Evolutionary conservation across 2,888 invertebrate species (phyloP), one percentile per base, ranked within the genome.

Genomic region (Spodoptera littoralis): DNA sequence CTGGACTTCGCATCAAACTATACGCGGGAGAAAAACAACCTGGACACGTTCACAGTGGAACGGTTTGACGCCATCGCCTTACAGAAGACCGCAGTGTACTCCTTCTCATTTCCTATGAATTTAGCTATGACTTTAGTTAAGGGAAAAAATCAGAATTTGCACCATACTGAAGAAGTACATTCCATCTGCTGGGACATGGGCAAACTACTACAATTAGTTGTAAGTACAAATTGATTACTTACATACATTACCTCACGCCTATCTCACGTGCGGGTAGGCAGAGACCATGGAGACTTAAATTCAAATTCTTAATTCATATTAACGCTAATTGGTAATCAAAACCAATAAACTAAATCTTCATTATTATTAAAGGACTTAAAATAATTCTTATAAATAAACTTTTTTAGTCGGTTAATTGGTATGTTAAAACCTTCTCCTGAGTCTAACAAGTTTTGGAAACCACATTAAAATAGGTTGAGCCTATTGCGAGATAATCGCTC

Each of bases 131-230:
- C 49, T 12, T 22, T 72, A 36, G 45, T 65, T 11, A 46, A 50
- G 3, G 65, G 65, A 13, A 48, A 49, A 0, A 65, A 36, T 8
- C 36, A 36, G 8, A 8, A 8, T 8, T 8, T 36, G 6, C 36
- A 36, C 9, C 36, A 8, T 9, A 1, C 9, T 1, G 36, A 46
- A 27, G 42, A 65, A 27, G 53, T 27, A 53, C 45, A 52, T 22
- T 49, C 22, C 3, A 27, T 42, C 12, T 52, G 65, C 11, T 22
- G 48, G 30, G 27, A 13, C 12, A 13, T 68, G 9, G 68, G 72
- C 12, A 72, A 72, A 56, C 42, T 71, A 45, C 6, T 68, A 9
- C 67, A 68, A 49, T 12, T 49, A 30, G 55, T 64, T 56, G 67
- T 68, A 48, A 51, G 13, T 9, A 36, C 9, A 48, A 13, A 13